Conservation (phyloP, 2,113 vertebrate genomes). For the Coryphaenoides rupestris region DNA sequence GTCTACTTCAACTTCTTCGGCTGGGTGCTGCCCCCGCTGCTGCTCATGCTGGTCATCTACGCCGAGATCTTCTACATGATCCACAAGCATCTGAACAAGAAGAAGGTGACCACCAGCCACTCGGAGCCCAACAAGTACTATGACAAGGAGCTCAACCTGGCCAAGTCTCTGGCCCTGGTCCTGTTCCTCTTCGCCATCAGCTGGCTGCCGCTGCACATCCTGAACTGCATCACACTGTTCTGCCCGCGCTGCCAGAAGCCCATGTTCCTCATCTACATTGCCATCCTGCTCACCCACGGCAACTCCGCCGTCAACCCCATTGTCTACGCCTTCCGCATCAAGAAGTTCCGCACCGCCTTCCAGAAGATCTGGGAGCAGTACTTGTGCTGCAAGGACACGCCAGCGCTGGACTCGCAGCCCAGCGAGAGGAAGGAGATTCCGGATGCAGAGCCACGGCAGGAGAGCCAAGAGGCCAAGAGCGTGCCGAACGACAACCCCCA, state of each 20-base stretch:
- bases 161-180: constrained; percentile 93
- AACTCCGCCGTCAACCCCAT: constrained; percentile 98
- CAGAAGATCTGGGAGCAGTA: constrained; percentile 91
- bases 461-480: background rate
- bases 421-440: constrained; percentile 69
- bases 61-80: constrained; percentile 97
- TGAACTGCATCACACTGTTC: constrained; percentile 94
- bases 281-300: constrained; percentile 92
- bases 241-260: constrained; percentile 80
- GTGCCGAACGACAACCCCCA: constrained; percentile 12
- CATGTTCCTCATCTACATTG: constrained; percentile 79
- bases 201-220: constrained; percentile 92
- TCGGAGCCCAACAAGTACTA: constrained; percentile 92
- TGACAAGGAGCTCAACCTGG: constrained; percentile 92
- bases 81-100: constrained; percentile 92
- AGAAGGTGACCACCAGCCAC: constrained; percentile 82
- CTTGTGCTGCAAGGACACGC: constrained; percentile 81
- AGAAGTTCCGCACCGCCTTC: constrained; percentile 91
- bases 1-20: constrained; percentile 98
- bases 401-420: constrained; percentile 56
- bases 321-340: constrained; percentile 92
- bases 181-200: constrained; percentile 90
- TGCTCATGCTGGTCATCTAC: constrained; percentile 93
- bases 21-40: constrained; percentile 91
- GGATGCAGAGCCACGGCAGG: constrained; percentile 33